A percentile compares a stretch with the other conserved stretches of the same genome.
Conservation (phyloP, 2,113 vertebrate genomes). For the Lagopus leucura region DNA sequence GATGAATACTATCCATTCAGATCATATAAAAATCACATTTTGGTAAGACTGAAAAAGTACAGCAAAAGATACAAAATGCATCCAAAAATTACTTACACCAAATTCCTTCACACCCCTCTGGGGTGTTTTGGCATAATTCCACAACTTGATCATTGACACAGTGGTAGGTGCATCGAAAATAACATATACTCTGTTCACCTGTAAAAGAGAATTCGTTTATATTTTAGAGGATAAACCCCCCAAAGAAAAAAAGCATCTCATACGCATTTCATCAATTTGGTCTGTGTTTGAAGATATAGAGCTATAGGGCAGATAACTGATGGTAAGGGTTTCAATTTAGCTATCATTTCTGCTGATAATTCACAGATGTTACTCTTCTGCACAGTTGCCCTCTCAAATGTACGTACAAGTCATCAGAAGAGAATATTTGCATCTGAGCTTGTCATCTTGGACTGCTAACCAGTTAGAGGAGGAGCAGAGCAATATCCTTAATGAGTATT, state of each 20-base stretch:
- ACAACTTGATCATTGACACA: constrained; percentile 96
- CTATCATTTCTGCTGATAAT: neutral
- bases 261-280: neutral
- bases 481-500: neutral
- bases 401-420: neutral
- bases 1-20: constrained; percentile 9
- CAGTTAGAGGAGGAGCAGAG: neutral
- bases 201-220: constrained; percentile 31
- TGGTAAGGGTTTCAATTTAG: neutral
- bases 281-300: neutral
- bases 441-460: neutral
- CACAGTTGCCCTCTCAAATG: neutral
- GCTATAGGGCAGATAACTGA: neutral
- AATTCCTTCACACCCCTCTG: constrained; percentile 97
- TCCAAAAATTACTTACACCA: constrained; percentile 83
- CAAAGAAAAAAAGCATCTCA: neutral
- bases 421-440: neutral
- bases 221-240: neutral
- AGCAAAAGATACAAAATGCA: constrained; percentile 1
- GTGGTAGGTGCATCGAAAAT: constrained; percentile 94
- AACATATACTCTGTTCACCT: constrained; percentile 97
- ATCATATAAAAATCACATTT: constrained; percentile 45
- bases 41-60: constrained; percentile 28
- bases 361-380: neutral
- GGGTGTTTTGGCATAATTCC: constrained; percentile 97